Percentiles rank a stretch among this genome's conserved stretches.
Evolutionary conservation across 2,888 invertebrate species (phyloP).

Genomic region (Lasioglossum lativentre): DNA sequence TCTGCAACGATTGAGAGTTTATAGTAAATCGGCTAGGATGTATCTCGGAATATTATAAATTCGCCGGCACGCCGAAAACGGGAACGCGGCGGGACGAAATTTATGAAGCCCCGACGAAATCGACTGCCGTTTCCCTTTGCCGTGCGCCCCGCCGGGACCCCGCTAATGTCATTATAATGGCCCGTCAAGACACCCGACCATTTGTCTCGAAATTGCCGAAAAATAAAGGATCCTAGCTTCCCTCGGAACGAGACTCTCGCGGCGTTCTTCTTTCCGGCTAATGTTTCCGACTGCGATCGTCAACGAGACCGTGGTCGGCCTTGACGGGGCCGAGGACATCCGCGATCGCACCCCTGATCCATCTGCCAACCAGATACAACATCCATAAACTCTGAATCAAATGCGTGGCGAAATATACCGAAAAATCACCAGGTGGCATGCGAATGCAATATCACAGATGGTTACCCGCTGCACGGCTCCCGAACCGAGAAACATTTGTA

Average conservation of each 20-base stretch:
- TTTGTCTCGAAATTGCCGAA: constrained; percentile 75
- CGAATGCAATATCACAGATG: background rate
- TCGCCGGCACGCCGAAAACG: constrained; percentile 7
- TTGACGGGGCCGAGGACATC: background rate
- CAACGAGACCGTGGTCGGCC: constrained; percentile 1
- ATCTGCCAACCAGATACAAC: background rate
- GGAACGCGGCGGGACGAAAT: constrained; percentile 24
- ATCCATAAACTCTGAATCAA: background rate
- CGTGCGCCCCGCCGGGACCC: constrained; percentile 56
- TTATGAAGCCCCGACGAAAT: constrained; percentile 38
- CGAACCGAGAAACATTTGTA: background rate
- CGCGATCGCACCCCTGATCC: constrained; percentile 1
- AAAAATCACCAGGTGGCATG: background rate
- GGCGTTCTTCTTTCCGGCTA: constrained; percentile 32
- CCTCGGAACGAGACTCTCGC: constrained; percentile 37
- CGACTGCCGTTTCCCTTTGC: constrained; percentile 35
- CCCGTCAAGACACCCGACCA: constrained; percentile 68
- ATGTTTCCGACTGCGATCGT: constrained; percentile 18
- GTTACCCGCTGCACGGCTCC: background rate
- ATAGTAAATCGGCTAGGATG: background rate
- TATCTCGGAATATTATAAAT: background rate
- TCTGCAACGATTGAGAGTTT: constrained; percentile 29
- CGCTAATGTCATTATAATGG: constrained; percentile 78
- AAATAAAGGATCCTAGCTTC: constrained; percentile 68
- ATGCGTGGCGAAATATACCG: background rate